Percentiles rank a stretch among this genome's conserved stretches.
Conservation (phyloP, 2,113 vertebrate genomes). For the Pedetes capensis region DNA sequence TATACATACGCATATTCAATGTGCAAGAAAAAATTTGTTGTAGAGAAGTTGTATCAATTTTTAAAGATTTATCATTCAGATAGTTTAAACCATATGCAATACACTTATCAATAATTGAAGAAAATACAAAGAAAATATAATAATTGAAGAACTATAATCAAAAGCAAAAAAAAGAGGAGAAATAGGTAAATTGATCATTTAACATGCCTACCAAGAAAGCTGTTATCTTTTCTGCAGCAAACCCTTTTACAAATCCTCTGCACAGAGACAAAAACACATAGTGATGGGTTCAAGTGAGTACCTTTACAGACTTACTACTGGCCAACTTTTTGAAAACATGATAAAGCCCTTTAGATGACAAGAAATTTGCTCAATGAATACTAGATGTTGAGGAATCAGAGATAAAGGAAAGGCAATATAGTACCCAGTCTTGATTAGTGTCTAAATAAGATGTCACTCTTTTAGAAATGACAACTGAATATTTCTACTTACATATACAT, state of each 20-base stretch:
- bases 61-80: conserved; percentile 68
- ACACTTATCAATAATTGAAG: not conserved
- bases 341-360: not conserved
- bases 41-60: conserved; percentile 60
- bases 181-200: too few species aligned
- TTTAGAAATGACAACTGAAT: not conserved
- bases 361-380: not conserved
- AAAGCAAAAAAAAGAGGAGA: not conserved
- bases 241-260: not conserved
- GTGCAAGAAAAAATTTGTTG: conserved; percentile 29
- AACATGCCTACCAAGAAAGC: not conserved
- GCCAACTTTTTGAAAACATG: not conserved
- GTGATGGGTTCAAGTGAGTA: not conserved
- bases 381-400: not conserved
- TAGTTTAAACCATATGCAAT: conserved; percentile 41
- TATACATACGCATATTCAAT: conserved; percentile 57
- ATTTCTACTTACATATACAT: not conserved
- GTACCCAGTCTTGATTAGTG: not conserved
- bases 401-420: not conserved
- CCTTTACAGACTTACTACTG: not conserved
- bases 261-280: not conserved
- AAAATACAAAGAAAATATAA: not conserved
- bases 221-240: not conserved
- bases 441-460: not conserved
- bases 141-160: not conserved